These are phyloP conservation scores for Drosophila ambigua DNA, from an alignment of 1,140 invertebrate genomes.

Conservation along the genomic window DNA sequence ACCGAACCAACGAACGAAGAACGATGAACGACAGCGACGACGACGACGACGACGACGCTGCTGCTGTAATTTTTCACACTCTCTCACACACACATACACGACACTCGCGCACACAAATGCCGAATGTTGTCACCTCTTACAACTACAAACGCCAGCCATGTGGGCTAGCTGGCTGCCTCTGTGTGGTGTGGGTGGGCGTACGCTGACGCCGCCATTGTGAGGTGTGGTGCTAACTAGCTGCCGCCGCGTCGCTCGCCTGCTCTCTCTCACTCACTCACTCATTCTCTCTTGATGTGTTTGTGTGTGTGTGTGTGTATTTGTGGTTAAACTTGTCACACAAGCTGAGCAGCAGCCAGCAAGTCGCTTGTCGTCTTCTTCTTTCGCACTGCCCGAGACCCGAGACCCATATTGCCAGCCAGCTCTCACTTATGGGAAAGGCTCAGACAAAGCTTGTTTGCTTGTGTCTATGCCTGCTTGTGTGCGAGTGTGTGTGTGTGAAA, in stretches of 20 bases:
- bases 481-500: conserved; percentile 35
- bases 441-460: conserved; percentile 28
- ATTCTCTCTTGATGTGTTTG: conserved; percentile 23
- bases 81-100: conserved; percentile 2
- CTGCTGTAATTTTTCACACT: conserved; percentile 81
- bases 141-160: conserved; percentile 40
- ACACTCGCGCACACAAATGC: conserved; percentile 28
- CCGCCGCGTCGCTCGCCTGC: conserved; percentile 50
- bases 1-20: conserved; percentile 22
- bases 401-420: conserved; percentile 64
- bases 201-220: conserved; percentile 70
- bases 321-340: conserved; percentile 83
- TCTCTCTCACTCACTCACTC: neutral
- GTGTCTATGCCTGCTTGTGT: conserved; percentile 14
- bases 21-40: conserved; percentile 8
- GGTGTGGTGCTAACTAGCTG: conserved; percentile 71
- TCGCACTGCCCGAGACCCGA: conserved; percentile 40
- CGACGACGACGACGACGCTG: conserved; percentile 45
- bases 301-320: conserved; percentile 63
- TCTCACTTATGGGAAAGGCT: conserved; percentile 39
- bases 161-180: conserved; percentile 2
- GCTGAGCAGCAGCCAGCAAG: conserved; percentile 62
- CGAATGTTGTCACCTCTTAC: conserved; percentile 69
- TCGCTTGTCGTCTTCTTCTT: conserved; percentile 77
- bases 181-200: conserved; percentile 5